Conservation (phyloP, 2,888 invertebrate genomes). For the Tetropium fuscum region DNA sequence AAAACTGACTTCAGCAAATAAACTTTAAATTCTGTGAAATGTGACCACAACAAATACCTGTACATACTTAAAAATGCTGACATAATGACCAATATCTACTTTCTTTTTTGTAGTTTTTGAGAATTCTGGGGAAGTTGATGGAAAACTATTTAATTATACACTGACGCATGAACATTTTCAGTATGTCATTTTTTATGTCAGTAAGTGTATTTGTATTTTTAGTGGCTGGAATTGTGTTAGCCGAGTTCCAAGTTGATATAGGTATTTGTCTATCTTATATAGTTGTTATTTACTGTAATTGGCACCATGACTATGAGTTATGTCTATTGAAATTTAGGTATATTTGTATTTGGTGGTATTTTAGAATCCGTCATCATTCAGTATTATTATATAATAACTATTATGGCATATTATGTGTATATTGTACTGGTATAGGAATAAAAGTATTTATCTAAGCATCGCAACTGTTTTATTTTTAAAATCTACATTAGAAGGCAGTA, state of each 20-base stretch:
- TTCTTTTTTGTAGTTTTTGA: too few relatives aligned
- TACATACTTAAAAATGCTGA: too few relatives aligned
- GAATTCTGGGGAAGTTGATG: too few relatives aligned
- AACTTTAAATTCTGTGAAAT: too few relatives aligned
- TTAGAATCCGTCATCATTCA: constrained; percentile 10
- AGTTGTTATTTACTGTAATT: constrained; percentile 31
- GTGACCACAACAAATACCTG: too few relatives aligned
- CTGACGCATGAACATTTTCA: too few relatives aligned
- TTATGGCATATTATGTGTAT: constrained; percentile 5
- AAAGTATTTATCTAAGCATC: constrained; percentile 20
- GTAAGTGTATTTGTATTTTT: too few relatives aligned
- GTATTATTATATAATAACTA: constrained; percentile 9
- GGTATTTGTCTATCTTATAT: neutral
- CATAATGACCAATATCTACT: too few relatives aligned
- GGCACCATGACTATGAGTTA: constrained; percentile 19
- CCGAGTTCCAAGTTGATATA: neutral
- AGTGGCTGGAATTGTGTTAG: constrained; percentile 23
- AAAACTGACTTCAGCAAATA: constrained; percentile 12
- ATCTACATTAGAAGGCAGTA: neutral
- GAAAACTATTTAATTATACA: too few relatives aligned
- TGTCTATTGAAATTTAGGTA: neutral
- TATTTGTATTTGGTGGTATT: neutral
- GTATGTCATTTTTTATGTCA: too few relatives aligned
- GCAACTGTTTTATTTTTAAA: neutral
- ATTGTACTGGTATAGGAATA: neutral